Evolutionary conservation across 2,888 invertebrate genomes (phyloP).

Genomic region (Pachycephus smyrnensis): DNA sequence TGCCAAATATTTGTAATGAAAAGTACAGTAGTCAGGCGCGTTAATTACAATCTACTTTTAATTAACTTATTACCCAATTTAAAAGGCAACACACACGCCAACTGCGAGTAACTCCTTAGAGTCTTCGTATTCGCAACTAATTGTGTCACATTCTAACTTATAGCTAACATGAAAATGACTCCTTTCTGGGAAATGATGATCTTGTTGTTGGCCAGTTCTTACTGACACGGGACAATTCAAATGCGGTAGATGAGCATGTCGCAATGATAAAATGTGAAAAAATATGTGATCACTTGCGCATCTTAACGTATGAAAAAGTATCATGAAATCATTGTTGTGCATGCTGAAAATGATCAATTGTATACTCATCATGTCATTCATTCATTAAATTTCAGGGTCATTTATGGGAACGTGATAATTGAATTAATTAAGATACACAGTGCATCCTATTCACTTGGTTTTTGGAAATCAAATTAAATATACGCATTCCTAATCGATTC

Average conservation of each 20-base stretch:
- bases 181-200: background rate
- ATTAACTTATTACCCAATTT: background rate
- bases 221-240: background rate
- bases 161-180: background rate
- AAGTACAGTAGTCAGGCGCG: constrained; percentile 35
- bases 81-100: background rate
- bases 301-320: background rate
- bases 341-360: background rate
- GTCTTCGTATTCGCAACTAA: background rate
- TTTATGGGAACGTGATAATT: background rate
- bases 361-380: background rate
- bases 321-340: background rate
- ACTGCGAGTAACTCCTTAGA: background rate
- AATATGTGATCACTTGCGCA: background rate
- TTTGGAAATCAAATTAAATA: background rate
- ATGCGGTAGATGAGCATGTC: background rate
- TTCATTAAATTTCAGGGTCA: background rate
- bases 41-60: constrained; percentile 15
- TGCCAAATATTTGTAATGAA: constrained; percentile 56
- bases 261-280: background rate
- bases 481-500: background rate
- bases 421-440: background rate
- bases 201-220: background rate
- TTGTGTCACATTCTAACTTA: background rate
- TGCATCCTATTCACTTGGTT: background rate